Evolutionary conservation across 1,140 invertebrate genomes (phyloP).

Genomic region (Ceratina australensis): DNA sequence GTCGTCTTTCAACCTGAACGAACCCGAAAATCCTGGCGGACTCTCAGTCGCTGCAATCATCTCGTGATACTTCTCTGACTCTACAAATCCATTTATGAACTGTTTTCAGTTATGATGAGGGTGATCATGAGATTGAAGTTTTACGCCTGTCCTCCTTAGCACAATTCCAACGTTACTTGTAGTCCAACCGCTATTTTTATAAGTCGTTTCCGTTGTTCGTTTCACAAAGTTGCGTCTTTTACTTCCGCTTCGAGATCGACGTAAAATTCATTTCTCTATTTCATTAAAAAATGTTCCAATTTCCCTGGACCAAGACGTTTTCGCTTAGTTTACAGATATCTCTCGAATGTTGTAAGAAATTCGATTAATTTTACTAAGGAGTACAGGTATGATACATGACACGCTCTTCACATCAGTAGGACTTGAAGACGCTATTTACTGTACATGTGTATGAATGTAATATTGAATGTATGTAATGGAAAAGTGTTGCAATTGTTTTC

Average conservation of each 20-base stretch:
- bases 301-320: no score
- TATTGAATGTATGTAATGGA: conserved; percentile 21
- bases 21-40: conserved; percentile 82
- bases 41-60: conserved; percentile 85
- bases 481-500: conserved; percentile 46
- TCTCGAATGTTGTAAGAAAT: no score
- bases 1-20: conserved; percentile 88
- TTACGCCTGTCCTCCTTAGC: neutral
- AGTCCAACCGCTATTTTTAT: no score
- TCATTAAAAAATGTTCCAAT: no score
- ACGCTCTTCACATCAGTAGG: conserved; percentile 44
- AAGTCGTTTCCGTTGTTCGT: no score
- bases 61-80: conserved; percentile 89
- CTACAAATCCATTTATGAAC: conserved; percentile 79
- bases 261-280: no score
- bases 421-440: neutral
- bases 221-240: no score
- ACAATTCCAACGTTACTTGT: no score
- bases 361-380: no score
- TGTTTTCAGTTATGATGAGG: conserved; percentile 55
- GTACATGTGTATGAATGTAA: neutral
- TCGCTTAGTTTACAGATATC: no score
- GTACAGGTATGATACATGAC: conserved; percentile 46
- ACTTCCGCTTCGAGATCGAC: no score
- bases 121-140: conserved; percentile 52